Evolutionary conservation across 2,888 invertebrate genomes (phyloP), one percentile per base, ranked within the genome.

Genomic region (Aphodius granarius): DNA sequence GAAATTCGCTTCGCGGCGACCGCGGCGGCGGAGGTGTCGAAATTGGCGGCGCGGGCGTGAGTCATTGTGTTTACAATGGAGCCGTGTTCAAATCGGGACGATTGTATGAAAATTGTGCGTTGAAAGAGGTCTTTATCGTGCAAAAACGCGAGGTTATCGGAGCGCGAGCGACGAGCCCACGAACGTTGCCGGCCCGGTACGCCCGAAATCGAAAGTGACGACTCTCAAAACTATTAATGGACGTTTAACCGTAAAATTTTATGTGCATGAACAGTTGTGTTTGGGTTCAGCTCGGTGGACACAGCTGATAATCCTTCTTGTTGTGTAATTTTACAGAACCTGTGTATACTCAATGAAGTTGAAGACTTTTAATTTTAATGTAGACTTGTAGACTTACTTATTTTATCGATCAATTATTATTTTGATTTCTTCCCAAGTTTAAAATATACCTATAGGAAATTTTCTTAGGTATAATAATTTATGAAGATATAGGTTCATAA

Each of bases 1-100:
- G 73, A 76, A 76, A 76, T 70, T 68, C 70, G 73, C 64, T 15
- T 9, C 63, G 16, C 70, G 22, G 72, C 19, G 9, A 13, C 43
- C 9, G 13, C 66, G 68, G 20, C 21, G 68, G 19, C 19, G 22
- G 22, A 68, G 20, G 68, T 68, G 68, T 15, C 68, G 68, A 68
- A 68, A 68, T 20, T 68, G 9, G 16, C 19, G 16, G 19, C 65
- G 16, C 19, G 16, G 19, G 17, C 16, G 73, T 73, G 73, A 73
- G 63, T 73, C 73, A 73, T 18, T 21, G 72, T 72, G 19, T 19
- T 19, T 18, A 65, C 65, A 65, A 65, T 65, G 65, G 65, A 43
- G 43, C 43, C 9, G 43, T 43, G 43, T 72, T 73, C 18, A 65
- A 65, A 65, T 65, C 65, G 13, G 19, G 65, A 16, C 19, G 65